Base-by-base conservation (phyloP, 2,888 invertebrate species). In the Lasioglossum leucozonium region DNA sequence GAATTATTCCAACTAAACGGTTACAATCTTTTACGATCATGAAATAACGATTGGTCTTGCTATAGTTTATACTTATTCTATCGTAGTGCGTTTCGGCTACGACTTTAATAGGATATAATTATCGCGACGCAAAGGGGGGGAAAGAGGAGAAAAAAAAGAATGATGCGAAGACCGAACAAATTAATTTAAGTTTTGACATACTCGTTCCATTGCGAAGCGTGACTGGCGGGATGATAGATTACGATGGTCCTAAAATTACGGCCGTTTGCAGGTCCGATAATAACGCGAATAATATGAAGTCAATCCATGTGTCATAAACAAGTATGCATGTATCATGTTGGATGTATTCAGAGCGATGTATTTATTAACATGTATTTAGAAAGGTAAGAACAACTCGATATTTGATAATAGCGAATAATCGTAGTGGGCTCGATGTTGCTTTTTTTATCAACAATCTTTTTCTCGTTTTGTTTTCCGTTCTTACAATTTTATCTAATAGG, bases 281-380 rank as follows among this genome's bases (percentile, higher is more conserved):
- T 89, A 87, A 91, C 34, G 82, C 88, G 88, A 91, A 83, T 81
- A 86, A 85, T 86, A 84, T 58, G 85, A 89, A 89, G 90, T 91
- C 91, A 91, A 91, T 91, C 91, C 89, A 88, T 86, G 91, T 92
- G 90, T 91, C 91, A 91, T 90, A 89, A 69, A 90, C 86, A 88
- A 55, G 91, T 93, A 88, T 92, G 90, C 91, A 90, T 93, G 92
- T 92, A 91, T 92, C 91, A 90, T 93, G 92, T 92, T 93, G 93
- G 91, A 91, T 93, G 93, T 93, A 93, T 91, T 85, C 90, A 90
- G 86, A 90, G 91, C 90, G 91, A 91, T 91, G 93, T 93, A 94
- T 93, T 93, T 93, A 93, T 94, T 93, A 90, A 87, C 88, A 90
- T 91, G 84, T 91, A 91, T 89, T 91, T 91, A 86, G 77, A 85